These are phyloP conservation scores for Nautilus pompilius DNA, from an alignment of 1,140 invertebrate genomes.

Conservation along the genomic window DNA sequence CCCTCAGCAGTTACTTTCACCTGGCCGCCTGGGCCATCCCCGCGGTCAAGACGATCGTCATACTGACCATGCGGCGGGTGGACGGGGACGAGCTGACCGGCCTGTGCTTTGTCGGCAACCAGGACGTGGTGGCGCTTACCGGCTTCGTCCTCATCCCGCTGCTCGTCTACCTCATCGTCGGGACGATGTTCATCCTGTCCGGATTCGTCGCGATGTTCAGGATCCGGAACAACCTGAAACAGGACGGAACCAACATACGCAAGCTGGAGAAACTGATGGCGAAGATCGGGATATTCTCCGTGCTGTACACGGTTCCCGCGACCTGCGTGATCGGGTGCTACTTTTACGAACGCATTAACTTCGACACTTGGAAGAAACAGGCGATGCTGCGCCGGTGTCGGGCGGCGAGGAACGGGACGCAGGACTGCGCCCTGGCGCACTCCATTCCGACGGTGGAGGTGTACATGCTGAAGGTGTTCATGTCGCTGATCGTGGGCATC, in stretches of 20 bases:
- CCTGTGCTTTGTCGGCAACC: constrained; percentile 92
- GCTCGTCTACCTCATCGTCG: constrained; percentile 87
- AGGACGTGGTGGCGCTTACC: constrained; percentile 81
- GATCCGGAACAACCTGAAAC: constrained; percentile 90
- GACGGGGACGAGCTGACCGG: constrained; percentile 96
- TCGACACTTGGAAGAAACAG: constrained; percentile 33
- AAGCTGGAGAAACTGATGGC: constrained; percentile 67
- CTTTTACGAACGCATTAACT: constrained; percentile 76
- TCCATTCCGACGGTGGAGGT: constrained; percentile 55
- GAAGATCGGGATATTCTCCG: constrained; percentile 90
- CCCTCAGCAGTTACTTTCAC: constrained; percentile 96
- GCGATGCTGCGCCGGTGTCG: constrained; percentile 25
- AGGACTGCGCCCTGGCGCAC: constrained; percentile 44
- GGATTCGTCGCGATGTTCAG: constrained; percentile 94
- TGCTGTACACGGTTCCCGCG: constrained; percentile 93
- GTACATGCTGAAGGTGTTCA: constrained; percentile 65
- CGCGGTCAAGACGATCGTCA: constrained; percentile 82
- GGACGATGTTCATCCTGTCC: constrained; percentile 86
- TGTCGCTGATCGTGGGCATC: constrained; percentile 61
- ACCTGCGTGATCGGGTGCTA: constrained; percentile 88
- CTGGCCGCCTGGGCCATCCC: constrained; percentile 94
- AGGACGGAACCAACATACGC: constrained; percentile 46
- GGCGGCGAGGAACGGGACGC: constrained; percentile 6
- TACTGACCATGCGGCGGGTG: constrained; percentile 90
- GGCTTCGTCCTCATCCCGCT: constrained; percentile 87